These are phyloP conservation scores for Polyommatus iphigenia DNA, from an alignment of 2,888 invertebrate species.

Conservation along the genomic window DNA sequence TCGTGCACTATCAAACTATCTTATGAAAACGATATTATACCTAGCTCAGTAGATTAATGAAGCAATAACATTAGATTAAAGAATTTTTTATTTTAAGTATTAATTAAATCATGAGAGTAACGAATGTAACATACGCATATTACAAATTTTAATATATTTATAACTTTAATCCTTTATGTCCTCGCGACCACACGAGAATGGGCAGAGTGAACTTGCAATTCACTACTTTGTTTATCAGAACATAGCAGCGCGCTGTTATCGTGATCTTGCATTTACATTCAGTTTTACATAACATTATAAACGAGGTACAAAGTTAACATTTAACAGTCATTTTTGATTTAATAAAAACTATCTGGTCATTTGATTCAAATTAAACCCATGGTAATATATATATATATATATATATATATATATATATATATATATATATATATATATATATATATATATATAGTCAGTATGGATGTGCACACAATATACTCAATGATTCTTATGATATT, in stretches of 20 bases:
- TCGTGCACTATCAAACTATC: neutral
- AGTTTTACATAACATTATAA: neutral
- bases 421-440: no score
- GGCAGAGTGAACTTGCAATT: neutral
- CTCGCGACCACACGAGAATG: neutral
- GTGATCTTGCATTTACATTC: neutral
- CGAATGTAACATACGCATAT: slow-evolving; percentile 31
- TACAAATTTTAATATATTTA: slow-evolving; percentile 17
- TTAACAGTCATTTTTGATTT: neutral
- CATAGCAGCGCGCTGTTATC: neutral
- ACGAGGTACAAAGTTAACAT: slow-evolving; percentile 3
- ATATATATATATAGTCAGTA: no score
- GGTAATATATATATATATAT: no score
- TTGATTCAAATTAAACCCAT: neutral
- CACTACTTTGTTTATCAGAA: neutral
- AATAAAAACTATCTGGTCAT: neutral
- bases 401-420: no score
- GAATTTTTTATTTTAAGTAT: slow-evolving; percentile 40
- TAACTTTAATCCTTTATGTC: neutral
- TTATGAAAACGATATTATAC: neutral
- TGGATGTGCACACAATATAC: neutral
- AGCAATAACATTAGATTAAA: slow-evolving; percentile 43
- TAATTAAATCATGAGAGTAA: slow-evolving; percentile 34
- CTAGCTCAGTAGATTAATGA: slow-evolving; percentile 42
- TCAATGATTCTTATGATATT: neutral